Conservation (phyloP, 2,113 vertebrate species). For the Boulengeromyrus knoepffleri region DNA sequence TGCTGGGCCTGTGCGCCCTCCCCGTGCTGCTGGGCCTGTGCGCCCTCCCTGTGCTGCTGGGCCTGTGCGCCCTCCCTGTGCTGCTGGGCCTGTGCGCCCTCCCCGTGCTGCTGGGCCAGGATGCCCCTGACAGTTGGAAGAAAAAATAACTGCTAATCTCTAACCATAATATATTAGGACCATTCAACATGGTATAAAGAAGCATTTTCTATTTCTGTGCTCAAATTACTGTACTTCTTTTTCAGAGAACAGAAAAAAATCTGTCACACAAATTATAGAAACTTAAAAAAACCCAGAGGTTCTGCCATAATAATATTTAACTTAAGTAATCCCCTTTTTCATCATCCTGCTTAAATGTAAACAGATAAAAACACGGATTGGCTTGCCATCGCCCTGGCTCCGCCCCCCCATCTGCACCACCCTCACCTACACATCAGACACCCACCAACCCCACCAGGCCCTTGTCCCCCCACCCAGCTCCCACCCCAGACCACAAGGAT, state of each 20-base stretch:
- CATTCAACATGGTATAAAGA: neutral
- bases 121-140: neutral
- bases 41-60: too few species aligned
- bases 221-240: neutral
- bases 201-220: neutral
- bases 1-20: too few species aligned
- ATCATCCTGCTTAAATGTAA: neutral
- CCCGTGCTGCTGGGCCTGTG: too few species aligned
- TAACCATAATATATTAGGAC: neutral
- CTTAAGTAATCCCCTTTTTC: neutral
- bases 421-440: neutral
- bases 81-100: too few species aligned
- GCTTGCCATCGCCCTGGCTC: neutral
- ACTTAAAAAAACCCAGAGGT: neutral
- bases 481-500: neutral
- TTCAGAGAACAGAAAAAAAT: neutral
- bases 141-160: neutral
- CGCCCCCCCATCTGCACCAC: neutral
- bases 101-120: neutral
- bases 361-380: neutral
- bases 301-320: neutral
- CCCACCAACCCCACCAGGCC: neutral
- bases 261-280: neutral
- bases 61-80: too few species aligned
- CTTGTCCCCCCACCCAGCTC: neutral